Base-by-base conservation (phyloP, 2,113 vertebrate genomes). In the Sceloporus undulatus region DNA sequence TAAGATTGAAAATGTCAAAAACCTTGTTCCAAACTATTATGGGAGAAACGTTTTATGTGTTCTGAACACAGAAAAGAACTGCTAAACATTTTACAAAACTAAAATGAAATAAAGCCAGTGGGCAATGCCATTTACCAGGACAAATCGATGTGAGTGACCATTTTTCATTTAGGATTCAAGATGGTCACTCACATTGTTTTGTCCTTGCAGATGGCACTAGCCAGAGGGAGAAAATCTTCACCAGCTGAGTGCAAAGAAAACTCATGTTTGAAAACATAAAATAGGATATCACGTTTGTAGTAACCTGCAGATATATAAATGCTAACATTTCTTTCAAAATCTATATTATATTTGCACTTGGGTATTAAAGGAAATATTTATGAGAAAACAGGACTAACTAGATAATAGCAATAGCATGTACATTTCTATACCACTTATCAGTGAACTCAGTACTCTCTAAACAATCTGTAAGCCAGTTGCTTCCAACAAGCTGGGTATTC, bases 131-230 rank as follows among this genome's bases (percentile, higher is more conserved):
- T 82, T 87, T 78, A 85, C 82, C 42, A 59, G 27, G 91, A 88
- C 88, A 94, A 89, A 94, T 93, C 92, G 87, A 95, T 95, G 92
- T 80, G 92, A 92, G 84, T 90, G 71, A 89, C 82, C 82, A 42
- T 9, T 87, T 82, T 3, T 85, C 42, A 59, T 88, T 88, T 79
- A 19, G 80, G 48, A 87, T 1, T 0, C 0, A 76, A 87, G 65
- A 73, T 87, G 23, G 77, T 80, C 85, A 71, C 48, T 80, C 77
- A 27, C 38, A 87, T 80, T 56, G n/a, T 80, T 80, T 73, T 80
- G 65, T 56, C n/a, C 52, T 87, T 9, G 19, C 23, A 87, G 77
- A 87, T 71, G 77, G 65, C 77, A 79, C 16, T 54, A 29, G 52
- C 66, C 19, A 34, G 85, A 79, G 68, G 3, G 79, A 29, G 82